Evolutionary conservation across 2,113 vertebrate genomes (phyloP), one percentile per base, ranked within the genome.

Genomic region (Corvus moneduloides): DNA sequence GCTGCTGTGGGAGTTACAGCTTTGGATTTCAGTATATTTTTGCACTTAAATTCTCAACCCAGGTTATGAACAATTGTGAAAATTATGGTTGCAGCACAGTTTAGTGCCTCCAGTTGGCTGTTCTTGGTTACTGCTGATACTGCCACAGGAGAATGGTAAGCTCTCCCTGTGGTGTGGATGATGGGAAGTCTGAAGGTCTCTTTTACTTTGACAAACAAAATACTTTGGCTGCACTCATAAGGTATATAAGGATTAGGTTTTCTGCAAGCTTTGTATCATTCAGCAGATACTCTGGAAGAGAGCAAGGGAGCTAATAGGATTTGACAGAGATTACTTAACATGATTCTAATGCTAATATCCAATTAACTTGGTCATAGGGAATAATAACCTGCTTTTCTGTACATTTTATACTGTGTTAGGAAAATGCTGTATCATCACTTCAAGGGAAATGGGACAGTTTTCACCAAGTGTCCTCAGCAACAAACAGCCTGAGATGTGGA

Each of bases 1-100:
- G 88, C 75, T 84, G 79, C 76, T 96, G 28, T 84, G 88, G 85
- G 94, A 94, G 78, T 76, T 48, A 46, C 28, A 84, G 68, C 72
- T 93, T 93, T 93, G 68, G 55, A 68, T 93, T 95, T 88, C 4
- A 7, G 35, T 85, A 12, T 55, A 52, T 68, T 88, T 91, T 83
- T 93, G 79, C 55, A 46, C 86, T 95, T 72, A 90, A 88, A 90
- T 93, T 96, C 82, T 93, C 88, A 89, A 11, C 55, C 35, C 8
- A 5, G 59, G 35, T 90, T 84, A 86, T 67, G 82, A 90, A 67
- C 66, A 95, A 90, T 81, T 80, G 74, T 59, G 79, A 88, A 90
- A 96, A 73, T 90, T 77, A 78, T 44, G 48, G 37, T 55, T 73
- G 51, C 35, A 84, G 39, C 21, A 71, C 33, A 77, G 30, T 24